Conservation (phyloP, 2,797 vertebrate genomes). For the Tragopan temminckii region DNA sequence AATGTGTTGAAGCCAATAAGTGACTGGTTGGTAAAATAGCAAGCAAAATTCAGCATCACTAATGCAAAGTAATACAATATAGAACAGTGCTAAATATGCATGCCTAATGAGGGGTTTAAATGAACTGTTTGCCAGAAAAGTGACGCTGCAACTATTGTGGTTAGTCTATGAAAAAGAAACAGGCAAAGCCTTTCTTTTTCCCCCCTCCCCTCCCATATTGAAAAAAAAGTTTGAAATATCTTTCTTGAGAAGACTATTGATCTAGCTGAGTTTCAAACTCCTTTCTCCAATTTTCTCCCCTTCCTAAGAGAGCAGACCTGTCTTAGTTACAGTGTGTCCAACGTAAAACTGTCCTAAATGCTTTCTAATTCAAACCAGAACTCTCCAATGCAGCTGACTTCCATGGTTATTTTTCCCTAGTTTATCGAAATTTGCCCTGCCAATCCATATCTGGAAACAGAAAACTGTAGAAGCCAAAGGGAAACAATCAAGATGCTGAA, state of each 20-base stretch:
- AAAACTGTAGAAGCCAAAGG: not conserved
- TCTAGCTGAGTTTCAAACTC: not conserved
- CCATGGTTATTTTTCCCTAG: not conserved
- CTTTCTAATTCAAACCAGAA: not conserved
- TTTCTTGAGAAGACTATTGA: not conserved
- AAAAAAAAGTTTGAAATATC: not conserved
- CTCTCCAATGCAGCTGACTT: not conserved
- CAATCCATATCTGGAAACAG: not conserved
- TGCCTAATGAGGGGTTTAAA: not conserved
- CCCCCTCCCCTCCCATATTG: not conserved
- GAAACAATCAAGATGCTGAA: not conserved
- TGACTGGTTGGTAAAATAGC: not conserved
- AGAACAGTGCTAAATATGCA: not conserved
- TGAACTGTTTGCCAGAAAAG: not conserved
- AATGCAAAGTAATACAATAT: not conserved
- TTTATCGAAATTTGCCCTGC: not conserved
- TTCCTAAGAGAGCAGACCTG: not conserved
- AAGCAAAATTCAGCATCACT: not conserved
- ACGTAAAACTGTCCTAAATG: not conserved
- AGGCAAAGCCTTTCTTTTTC: not conserved
- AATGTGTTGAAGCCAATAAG: not conserved
- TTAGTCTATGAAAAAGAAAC: not conserved
- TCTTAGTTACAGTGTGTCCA: not conserved
- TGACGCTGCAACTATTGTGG: not conserved
- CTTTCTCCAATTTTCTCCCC: not conserved